Base-by-base conservation (phyloP, 2,797 vertebrate species). In the Microtus californicus region DNA sequence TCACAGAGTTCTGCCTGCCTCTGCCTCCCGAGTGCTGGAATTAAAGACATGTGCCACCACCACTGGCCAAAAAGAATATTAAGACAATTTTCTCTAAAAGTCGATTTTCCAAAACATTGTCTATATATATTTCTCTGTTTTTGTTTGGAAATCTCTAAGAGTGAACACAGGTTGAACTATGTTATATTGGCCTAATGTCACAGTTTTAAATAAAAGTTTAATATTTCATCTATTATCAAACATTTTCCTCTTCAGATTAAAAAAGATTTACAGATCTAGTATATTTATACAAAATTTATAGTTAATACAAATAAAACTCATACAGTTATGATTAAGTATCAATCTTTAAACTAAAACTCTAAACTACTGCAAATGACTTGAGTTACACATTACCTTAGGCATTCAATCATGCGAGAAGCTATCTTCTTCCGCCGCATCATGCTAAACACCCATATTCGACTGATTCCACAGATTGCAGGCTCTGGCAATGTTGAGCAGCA, bases 401-500 rank as follows among this genome's bases (percentile, higher is more conserved):
- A 99, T 98, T 99, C 99, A 0, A 99, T 99, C 99, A 99, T 99
- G 37, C 99, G 99, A 8, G 99, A 99, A 27, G 99, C 99, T 37
- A 99, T 99, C 98, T 99, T 99, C 98, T 98, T 99, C 56, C 99
- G 98, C 71, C 99, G 99, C 99, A 99, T 99, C 99, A 99, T 99
- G 97, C 99, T 99, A 98, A 99, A 99, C 0, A 99, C 99, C 99
- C 99, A 99, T 97, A 99, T 99, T 27, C 99, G 99, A 96, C 99
- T 99, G 97, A 99, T 99, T 37, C 99, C 99, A 63, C 99, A 99
- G 92, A 99, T 99, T 1, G 99, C 99, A 1, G 99, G 99, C 83
- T 99, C 99, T 2, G 99, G 98, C 19, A 98, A 98, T 0, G 99
- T 99, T 89, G 99, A 99, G 96, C 99, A 99, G 98, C 99, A 99